Percentiles rank a stretch among this genome's conserved stretches.
phyloP scores from a whole-genome alignment of 1,140 invertebrate genomes.

The Mycetomoellerius zeteki region DNA sequence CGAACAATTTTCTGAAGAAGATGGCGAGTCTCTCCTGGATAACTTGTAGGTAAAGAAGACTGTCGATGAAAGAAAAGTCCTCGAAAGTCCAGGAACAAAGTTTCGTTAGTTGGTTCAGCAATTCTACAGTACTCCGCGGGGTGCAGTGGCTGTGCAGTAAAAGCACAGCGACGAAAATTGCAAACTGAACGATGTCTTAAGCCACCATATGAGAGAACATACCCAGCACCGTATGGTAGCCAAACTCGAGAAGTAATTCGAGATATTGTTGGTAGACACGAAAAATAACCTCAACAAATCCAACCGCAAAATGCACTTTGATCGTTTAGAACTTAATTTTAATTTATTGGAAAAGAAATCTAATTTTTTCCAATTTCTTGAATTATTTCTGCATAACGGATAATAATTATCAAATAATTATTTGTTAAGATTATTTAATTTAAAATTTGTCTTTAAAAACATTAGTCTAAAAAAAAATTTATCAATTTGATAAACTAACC shows the following conservation, averaged over 20 bases:
- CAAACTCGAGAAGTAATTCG: constrained; percentile 59
- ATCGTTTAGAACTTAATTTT: background rate
- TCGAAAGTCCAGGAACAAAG: constrained; percentile 35
- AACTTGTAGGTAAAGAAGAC: background rate
- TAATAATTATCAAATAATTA: background rate
- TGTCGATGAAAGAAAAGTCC: constrained; percentile 41
- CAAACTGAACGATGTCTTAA: constrained; percentile 66
- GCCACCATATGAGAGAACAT: constrained; percentile 58
- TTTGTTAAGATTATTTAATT: background rate
- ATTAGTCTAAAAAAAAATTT: background rate
- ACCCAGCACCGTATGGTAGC: constrained; percentile 39
- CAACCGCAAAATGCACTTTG: constrained; percentile 39
- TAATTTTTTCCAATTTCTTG: background rate
- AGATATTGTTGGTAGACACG: constrained; percentile 52
- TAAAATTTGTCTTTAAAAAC: background rate
- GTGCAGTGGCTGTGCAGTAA: constrained; percentile 55
- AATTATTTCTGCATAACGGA: background rate
- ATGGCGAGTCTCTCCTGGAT: background rate
- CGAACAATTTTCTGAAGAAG: constrained; percentile 4
- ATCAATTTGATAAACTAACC: background rate
- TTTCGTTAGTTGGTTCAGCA: constrained; percentile 44
- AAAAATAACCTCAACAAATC: constrained; percentile 68
- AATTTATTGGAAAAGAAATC: background rate
- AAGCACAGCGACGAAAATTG: constrained; percentile 60
- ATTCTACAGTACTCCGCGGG: constrained; percentile 35